Base-by-base conservation (phyloP, 2,888 invertebrate species). In the Limnephilus lunatus region DNA sequence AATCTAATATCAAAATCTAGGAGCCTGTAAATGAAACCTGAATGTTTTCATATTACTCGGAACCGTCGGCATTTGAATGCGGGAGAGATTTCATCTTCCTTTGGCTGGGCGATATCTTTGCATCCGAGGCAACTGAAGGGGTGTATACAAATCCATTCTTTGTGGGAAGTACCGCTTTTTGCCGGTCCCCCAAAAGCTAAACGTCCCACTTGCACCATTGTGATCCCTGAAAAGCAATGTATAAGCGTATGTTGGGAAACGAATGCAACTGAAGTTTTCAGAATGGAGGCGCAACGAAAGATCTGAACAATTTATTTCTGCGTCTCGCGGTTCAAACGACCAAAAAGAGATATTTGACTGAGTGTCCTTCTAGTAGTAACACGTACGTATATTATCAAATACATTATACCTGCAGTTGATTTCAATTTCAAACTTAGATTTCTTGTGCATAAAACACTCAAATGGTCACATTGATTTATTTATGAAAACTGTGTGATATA, bases 91-190 rank as follows among this genome's bases (percentile, higher is more conserved):
- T 83, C 31, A 32, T 83, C 19, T 83, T 83, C 83, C 7, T 83
- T 32, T 83, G 14, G n/a, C 31, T 31, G 35, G 15, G 83, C 35
- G 31, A 83, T 32, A 83, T 83, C 19, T 31, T 35, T 19, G 35
- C 83, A 83, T 83, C 30, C 83, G 9, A 83, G 31, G 15, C 83
- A 83, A 31, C 83, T 83, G 32, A 83, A 83, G 83, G 83, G 35
- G 30, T 83, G 83, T 83, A 83, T 83, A 83, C 83, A 83, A 83
- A 83, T 83, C 19, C 83, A 83, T 83, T 83, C 25, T 83, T 83
- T 83, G 83, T 83, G 35, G 35, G 19, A 83, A 83, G 83, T 35
- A 83, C 31, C 83, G 83, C 83, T 68, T 68, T 68, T 68, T 68
- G 53, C 53, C 31, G 32, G 83, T 31, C 35, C 35, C 83, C 35